A percentile compares a stretch with the other conserved stretches of the same genome.
These are phyloP conservation scores for Hemicordylus capensis DNA, from an alignment of 2,113 vertebrate species.

Conservation along the genomic window DNA sequence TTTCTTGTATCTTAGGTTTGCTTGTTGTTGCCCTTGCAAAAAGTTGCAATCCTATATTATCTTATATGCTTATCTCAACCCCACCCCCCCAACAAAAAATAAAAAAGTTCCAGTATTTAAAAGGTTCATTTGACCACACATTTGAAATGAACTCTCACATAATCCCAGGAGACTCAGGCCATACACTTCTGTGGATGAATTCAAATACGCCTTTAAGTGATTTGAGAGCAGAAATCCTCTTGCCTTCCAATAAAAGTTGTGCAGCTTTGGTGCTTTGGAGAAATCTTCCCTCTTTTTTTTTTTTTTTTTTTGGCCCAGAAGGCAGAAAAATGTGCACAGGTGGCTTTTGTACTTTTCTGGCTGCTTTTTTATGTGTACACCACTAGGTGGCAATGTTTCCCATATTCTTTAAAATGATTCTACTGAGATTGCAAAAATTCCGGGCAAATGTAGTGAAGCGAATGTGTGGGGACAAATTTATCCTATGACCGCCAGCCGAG, in stretches of 20 bases:
- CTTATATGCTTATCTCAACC: not conserved
- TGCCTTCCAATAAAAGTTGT: slow-evolving; percentile 12
- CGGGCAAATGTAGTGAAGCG: not conserved
- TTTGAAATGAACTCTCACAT: not conserved
- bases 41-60: slow-evolving; percentile 15
- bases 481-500: too few relatives aligned
- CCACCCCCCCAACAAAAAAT: not conserved
- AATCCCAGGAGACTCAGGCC: not conserved
- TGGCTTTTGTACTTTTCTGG: not conserved
- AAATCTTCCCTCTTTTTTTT: slow-evolving; percentile 42
- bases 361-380: not conserved
- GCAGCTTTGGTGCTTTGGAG: slow-evolving; percentile 33
- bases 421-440: not conserved
- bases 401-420: not conserved
- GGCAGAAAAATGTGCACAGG: not conserved
- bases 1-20: slow-evolving; percentile 29
- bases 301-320: slow-evolving; percentile 21
- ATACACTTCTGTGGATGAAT: slow-evolving; percentile 30
- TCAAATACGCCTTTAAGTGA: slow-evolving; percentile 40
- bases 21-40: slow-evolving; percentile 42
- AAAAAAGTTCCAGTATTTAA: not conserved
- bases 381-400: slow-evolving; percentile 7
- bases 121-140: not conserved
- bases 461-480: not conserved
- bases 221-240: slow-evolving; percentile 44